phyloP scores from a whole-genome alignment of 2,888 invertebrate species.

The Parapristionchus giblindavisi region DNA sequence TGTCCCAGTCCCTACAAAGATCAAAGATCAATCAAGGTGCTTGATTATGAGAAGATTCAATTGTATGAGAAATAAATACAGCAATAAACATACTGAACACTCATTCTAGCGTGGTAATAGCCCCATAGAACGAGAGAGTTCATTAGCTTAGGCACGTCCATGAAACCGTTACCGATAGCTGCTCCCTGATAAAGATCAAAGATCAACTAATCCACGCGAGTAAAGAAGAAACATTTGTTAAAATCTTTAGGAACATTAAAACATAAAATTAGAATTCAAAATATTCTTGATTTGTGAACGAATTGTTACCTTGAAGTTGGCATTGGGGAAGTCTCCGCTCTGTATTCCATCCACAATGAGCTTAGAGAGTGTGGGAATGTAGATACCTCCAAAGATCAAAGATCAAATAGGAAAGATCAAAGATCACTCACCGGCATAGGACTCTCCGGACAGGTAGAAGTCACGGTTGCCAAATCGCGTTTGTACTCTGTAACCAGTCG shows the following conservation, averaged over 20 bases:
- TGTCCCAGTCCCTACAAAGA: constrained; percentile 51
- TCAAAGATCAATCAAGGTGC: too few species aligned
- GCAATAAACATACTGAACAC: constrained; percentile 28
- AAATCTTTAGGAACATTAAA: background rate
- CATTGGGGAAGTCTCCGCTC: constrained; percentile 50
- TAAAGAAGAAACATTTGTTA: too few species aligned
- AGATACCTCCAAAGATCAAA: constrained; percentile 63
- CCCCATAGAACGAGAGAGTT: constrained; percentile 64
- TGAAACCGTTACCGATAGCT: constrained; percentile 68
- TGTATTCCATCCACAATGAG: constrained; percentile 65
- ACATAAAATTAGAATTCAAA: background rate
- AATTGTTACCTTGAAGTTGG: constrained; percentile 55
- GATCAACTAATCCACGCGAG: too few species aligned
- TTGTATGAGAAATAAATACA: background rate
- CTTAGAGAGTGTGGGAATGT: constrained; percentile 71
- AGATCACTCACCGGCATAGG: constrained; percentile 69
- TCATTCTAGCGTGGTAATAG: constrained; percentile 63
- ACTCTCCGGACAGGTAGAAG: constrained; percentile 73
- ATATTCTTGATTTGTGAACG: background rate
- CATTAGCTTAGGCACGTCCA: constrained; percentile 59
- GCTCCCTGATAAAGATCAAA: constrained; percentile 54
- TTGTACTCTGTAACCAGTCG: constrained; percentile 54
- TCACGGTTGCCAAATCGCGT: constrained; percentile 71
- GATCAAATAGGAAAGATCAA: background rate
- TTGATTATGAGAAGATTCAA: background rate